These are phyloP conservation scores for Clinocottus analis DNA, from an alignment of 2,113 vertebrate genomes.

Conservation along the genomic window DNA sequence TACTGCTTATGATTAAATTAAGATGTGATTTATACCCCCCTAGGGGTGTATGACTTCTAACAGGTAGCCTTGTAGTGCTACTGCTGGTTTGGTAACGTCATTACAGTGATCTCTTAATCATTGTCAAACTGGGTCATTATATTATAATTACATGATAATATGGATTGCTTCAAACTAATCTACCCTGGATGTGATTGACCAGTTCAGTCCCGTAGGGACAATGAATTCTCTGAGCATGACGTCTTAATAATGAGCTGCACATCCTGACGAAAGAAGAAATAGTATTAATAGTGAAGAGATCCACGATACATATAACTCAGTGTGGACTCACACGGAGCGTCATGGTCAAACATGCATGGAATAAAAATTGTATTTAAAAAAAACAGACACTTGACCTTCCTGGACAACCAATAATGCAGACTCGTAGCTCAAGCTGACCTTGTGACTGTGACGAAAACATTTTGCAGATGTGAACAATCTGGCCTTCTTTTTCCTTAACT, in stretches of 20 bases:
- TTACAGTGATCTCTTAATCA: neutral
- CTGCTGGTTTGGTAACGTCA: neutral
- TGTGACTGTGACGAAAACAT: too few relatives aligned
- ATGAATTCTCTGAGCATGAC: slow-evolving; percentile 2
- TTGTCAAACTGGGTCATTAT: neutral
- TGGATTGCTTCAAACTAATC: slow-evolving; percentile 10
- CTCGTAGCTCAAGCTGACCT: too few relatives aligned
- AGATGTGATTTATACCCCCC: too few relatives aligned
- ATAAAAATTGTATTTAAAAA: too few relatives aligned
- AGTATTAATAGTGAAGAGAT: neutral
- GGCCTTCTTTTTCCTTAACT: neutral
- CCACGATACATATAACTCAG: neutral
- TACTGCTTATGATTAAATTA: too few relatives aligned
- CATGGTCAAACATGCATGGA: neutral
- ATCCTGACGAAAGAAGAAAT: neutral
- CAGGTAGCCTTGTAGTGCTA: neutral
- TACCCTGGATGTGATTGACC: neutral
- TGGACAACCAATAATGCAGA: too few relatives aligned
- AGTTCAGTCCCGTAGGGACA: neutral
- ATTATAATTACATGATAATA: slow-evolving; percentile 4
- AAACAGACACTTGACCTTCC: too few relatives aligned
- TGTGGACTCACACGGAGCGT: neutral
- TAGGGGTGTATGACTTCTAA: too few relatives aligned
- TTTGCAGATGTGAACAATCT: neutral
- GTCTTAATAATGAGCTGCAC: neutral